Evolutionary conservation across 2,797 vertebrate genomes (phyloP), one percentile per base, ranked within the genome.

Genomic region (Chrysocyon brachyurus): DNA sequence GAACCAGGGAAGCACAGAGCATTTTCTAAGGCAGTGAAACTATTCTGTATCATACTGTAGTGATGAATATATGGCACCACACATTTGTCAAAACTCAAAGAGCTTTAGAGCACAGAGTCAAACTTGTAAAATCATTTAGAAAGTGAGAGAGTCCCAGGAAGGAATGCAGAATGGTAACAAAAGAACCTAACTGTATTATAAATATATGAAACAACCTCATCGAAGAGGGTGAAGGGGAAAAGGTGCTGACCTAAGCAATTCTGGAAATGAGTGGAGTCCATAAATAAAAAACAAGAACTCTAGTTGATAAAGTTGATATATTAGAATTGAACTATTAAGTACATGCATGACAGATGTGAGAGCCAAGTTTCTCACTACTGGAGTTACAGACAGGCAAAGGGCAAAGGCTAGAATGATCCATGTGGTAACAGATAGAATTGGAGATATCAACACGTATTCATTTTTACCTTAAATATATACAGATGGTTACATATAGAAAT

Each of bases 261-360:
- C 8, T 85, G 63, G 46, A 81, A 92, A 81, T 68, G 16, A 56
- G 12, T 73, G 16, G 17, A 59, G 36, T 92, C 63, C 79, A 12
- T 73, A 91, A 83, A 83, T 54, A 54, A 61, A 46, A 56, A 19
- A 72, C 84, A 79, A 94, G 33, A 96, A 70, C 17, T 84, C 54
- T 63, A 28, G 28, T 46, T 84, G 56, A 96, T 57, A 26, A 86
- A 73, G 33, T 77, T 46, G 40, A 46, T 77, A 63, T 2, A 84
- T 49, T 64, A 78, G 33, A 72, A 83, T 26, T 87, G 66, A 87
- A 85, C 28, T 57, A 33, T 36, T 63, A 94, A 68, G 40, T 91
- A 83, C 70, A 70, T 52, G 56, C 3, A 85, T 6, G 64, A 46
- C 46, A 72, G 63, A 40, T 88, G n/a, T 26, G 57, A 57, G 64